Evolutionary conservation across 35 echinoderm and acorn worm genomes (phyloP), one percentile per base, ranked within the genome.

Genomic region (Acanthaster planci): DNA sequence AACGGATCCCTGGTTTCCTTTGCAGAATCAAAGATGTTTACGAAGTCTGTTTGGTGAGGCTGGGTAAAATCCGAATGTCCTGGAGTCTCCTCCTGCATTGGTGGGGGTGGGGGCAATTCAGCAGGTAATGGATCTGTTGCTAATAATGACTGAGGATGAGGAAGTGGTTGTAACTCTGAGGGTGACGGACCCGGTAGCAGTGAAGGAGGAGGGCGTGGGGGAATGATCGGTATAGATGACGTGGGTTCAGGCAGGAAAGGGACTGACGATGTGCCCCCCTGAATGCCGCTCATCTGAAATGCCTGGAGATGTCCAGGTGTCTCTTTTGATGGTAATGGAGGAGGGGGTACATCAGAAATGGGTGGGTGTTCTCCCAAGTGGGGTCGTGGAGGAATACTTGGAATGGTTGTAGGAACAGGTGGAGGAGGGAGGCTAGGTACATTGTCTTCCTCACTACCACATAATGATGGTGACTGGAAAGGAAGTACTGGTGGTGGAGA

Each of bases 151-250:
- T 34, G 77, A 8, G 77, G 77, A 18, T n/a, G 77, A 4, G 77
- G 77, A 19, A 38, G 77, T 44, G 77, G 77, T 68, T 4, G 17
- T 18, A 68, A 68, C 26, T 80, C 77, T 8, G 77, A 47, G 21
- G 77, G 77, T n/a, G 38, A 22, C 18, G 26, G 19, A 77, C 39
- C 75, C 17, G 18, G 3, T 27, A 34, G 1, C 18, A 14, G 5
- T 77, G 75, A 14, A 5, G 75, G 75, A 5, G 3, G 30, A 5
- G 42, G 42, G 12, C 42, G 42, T 47, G 42, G 42, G 12, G 42
- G 42, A 47, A 47, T 47, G 12, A 47, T 12, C 4, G 42, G 42
- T 12, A 47, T n/a, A n/a, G n/a, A 47, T 47, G 12, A 47, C 42
- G 42, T 18, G 3, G n/a, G n/a, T n/a, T n/a, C n/a, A n/a, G n/a